These are phyloP conservation scores for Hofmannophila pseudospretella DNA, from an alignment of 2,888 invertebrate species.

Conservation along the genomic window DNA sequence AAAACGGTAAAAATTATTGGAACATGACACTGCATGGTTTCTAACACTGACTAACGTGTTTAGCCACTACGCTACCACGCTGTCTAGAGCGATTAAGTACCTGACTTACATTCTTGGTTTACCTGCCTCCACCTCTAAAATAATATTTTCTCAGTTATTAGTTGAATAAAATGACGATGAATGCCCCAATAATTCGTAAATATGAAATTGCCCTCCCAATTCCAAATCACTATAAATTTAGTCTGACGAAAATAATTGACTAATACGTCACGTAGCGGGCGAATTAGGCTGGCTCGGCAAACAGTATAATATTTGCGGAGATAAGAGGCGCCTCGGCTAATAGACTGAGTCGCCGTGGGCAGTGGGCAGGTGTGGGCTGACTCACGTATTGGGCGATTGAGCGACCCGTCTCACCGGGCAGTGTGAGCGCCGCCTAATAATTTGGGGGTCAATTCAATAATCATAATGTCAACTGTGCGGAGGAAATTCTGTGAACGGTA, in stretches of 20 bases:
- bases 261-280: conserved; percentile 48
- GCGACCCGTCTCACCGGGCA: background rate
- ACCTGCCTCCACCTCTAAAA: too few relatives aligned
- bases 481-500: background rate
- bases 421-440: background rate
- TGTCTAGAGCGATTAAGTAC: too few relatives aligned
- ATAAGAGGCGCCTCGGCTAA: conserved; percentile 38
- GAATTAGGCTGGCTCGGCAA: conserved; percentile 47
- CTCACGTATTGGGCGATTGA: background rate
- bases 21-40: too few relatives aligned
- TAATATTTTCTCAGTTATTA: too few relatives aligned
- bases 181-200: too few relatives aligned
- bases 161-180: too few relatives aligned
- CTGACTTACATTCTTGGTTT: too few relatives aligned
- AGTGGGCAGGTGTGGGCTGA: conserved; percentile 31
- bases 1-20: too few relatives aligned
- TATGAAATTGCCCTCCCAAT: too few relatives aligned
- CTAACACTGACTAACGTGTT: too few relatives aligned
- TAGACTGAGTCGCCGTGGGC: conserved; percentile 28
- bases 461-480: background rate
- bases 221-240: background rate
- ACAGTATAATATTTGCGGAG: conserved; percentile 54
- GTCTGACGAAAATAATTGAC: conserved; percentile 29
- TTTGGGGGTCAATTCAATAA: background rate
- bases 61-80: too few relatives aligned